A percentile compares a stretch with the other conserved stretches of the same genome.
Conservation (phyloP, 2,797 vertebrate species). For the Micropoecilia bifurca region DNA sequence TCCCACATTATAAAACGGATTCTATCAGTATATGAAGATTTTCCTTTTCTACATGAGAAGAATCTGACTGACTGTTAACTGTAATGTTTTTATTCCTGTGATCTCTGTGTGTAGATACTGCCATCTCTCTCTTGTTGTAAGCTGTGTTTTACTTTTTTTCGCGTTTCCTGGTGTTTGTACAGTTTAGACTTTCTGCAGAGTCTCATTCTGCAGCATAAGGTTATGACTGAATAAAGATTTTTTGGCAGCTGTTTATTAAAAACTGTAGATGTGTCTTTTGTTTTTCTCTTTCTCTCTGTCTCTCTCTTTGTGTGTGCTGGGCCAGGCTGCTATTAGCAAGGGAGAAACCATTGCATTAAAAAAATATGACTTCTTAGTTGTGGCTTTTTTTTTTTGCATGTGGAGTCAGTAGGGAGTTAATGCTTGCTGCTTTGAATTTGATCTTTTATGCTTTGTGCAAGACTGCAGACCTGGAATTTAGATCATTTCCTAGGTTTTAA, state of each 20-base stretch:
- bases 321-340: background rate
- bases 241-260: constrained; percentile 83
- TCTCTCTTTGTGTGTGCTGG: background rate
- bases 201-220: constrained; percentile 62
- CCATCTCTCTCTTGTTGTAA: constrained; percentile 79
- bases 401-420: background rate
- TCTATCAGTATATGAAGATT: constrained; percentile 61
- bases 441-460: background rate
- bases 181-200: constrained; percentile 55
- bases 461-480: background rate
- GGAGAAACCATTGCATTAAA: background rate
- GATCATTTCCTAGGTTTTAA: background rate
- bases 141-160: constrained; percentile 72
- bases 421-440: background rate
- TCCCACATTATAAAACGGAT: constrained; percentile 59
- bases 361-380: background rate
- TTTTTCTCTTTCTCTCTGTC: background rate
- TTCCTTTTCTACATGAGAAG: constrained; percentile 54
- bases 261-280: constrained; percentile 43
- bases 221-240: constrained; percentile 76
- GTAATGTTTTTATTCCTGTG: constrained; percentile 57
- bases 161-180: constrained; percentile 76
- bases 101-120: constrained; percentile 72
- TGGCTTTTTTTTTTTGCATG: background rate
- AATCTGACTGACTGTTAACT: constrained; percentile 82